A percentile compares a stretch with the other conserved stretches of the same genome.
phyloP scores from a whole-genome alignment of 2,113 vertebrate species.

The Gnathonemus echidnorhynchus region DNA sequence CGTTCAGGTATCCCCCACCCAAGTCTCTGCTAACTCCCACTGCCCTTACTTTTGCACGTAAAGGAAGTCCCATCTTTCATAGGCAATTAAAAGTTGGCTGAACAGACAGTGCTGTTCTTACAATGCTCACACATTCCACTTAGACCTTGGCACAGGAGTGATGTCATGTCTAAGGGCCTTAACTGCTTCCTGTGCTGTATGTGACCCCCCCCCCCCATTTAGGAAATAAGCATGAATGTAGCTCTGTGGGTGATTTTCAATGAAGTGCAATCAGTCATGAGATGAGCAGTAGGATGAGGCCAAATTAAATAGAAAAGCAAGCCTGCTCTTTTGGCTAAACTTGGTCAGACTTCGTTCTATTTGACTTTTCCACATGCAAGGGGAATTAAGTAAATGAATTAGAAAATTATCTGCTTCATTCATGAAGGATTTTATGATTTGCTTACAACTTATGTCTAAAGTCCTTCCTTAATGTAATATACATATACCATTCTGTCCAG shows the following conservation, averaged over 20 bases:
- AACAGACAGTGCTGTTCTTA: slow-evolving; percentile 37
- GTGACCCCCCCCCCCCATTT: not conserved
- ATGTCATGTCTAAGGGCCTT: slow-evolving; percentile 44
- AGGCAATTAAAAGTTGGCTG: slow-evolving; percentile 44
- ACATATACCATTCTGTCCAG: not conserved
- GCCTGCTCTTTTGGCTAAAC: not conserved
- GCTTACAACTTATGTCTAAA: not conserved
- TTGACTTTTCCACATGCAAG: not conserved
- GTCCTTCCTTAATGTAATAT: not conserved
- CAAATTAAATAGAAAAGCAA: not conserved
- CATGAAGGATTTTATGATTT: not conserved
- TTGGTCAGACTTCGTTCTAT: not conserved
- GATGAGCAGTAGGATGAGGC: not conserved
- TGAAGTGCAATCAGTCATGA: not conserved
- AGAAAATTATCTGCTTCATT: not conserved
- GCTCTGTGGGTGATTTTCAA: not conserved
- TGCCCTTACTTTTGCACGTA: not conserved
- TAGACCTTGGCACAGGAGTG: slow-evolving; percentile 24
- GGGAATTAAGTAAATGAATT: not conserved
- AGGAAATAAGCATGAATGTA: not conserved
- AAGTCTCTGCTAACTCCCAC: not conserved
- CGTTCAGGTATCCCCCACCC: not conserved
- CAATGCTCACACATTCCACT: slow-evolving; percentile 40
- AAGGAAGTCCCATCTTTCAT: slow-evolving; percentile 49
- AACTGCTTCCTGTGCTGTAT: slow-evolving; percentile 23